A percentile compares a stretch with the other conserved stretches of the same genome.
phyloP scores from a whole-genome alignment of 2,797 vertebrate species.

The Vespertilio murinus region DNA sequence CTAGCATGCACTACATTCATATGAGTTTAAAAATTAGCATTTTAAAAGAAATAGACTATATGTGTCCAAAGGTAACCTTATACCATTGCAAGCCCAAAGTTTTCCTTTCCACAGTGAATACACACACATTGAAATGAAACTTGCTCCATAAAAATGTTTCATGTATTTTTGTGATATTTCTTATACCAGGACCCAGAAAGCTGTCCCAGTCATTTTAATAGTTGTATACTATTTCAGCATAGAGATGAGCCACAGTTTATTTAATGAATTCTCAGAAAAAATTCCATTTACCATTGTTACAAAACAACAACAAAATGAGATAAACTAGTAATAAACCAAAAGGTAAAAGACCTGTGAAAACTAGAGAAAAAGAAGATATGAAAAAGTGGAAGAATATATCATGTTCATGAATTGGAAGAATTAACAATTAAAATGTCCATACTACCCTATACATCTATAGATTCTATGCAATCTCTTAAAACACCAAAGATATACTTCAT shows the following conservation, averaged over 20 bases:
- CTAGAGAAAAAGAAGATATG: too few relatives aligned
- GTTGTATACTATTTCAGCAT: background rate
- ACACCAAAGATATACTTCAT: too few relatives aligned
- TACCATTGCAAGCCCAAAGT: background rate
- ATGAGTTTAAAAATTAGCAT: background rate
- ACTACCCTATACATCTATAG: too few relatives aligned
- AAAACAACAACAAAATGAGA: background rate
- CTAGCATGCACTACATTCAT: background rate
- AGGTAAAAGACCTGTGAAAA: too few relatives aligned
- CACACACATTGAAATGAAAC: rapidly evolving
- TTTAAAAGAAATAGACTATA: background rate
- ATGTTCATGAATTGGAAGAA: too few relatives aligned
- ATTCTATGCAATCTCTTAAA: too few relatives aligned
- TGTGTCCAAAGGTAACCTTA: background rate
- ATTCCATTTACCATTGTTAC: background rate
- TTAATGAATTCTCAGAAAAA: background rate
- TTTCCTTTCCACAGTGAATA: background rate
- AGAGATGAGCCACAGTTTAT: background rate
- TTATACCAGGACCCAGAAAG: background rate
- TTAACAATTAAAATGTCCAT: too few relatives aligned
- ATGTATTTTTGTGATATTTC: background rate
- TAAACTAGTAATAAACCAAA: too few relatives aligned
- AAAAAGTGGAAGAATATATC: too few relatives aligned
- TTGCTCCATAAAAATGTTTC: background rate
- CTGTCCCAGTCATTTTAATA: background rate